Percentiles rank a stretch among this genome's conserved stretches.
Conservation (phyloP, 2,888 invertebrate genomes). For the Lepeophtheirus nordmannii region DNA sequence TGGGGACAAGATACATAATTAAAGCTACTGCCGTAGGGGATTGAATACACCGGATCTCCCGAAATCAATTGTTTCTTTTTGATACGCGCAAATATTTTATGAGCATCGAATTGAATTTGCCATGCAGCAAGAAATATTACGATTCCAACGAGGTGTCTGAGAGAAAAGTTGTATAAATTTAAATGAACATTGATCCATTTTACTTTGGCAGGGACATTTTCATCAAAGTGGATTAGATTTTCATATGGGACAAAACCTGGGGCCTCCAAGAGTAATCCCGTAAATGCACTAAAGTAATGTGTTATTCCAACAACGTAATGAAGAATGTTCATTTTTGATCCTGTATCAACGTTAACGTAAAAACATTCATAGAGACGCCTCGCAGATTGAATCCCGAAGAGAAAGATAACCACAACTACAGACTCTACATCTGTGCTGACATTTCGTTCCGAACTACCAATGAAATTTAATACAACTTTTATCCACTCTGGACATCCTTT, state of each 20-base stretch:
- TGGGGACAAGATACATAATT: slow-evolving; percentile 26
- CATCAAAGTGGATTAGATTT: not conserved
- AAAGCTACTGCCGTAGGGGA: slow-evolving; percentile 23
- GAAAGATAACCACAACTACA: slow-evolving; percentile 8
- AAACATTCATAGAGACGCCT: slow-evolving; percentile 25
- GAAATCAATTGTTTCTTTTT: slow-evolving; percentile 3
- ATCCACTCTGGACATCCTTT: not conserved
- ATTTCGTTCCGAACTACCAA: not conserved
- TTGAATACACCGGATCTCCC: slow-evolving; percentile 3
- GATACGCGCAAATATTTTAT: slow-evolving; percentile 20
- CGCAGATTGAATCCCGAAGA: slow-evolving; percentile 15
- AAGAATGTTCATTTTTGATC: slow-evolving; percentile 21
- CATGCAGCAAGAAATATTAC: slow-evolving; percentile 23
- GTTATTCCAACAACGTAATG: slow-evolving; percentile 25
- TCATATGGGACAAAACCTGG: slow-evolving; percentile 17
- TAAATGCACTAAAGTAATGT: slow-evolving; percentile 23
- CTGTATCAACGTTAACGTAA: slow-evolving; percentile 23
- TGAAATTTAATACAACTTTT: not conserved
- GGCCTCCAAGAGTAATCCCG: slow-evolving; percentile 20
- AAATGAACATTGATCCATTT: slow-evolving; percentile 9
- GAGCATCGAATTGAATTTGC: slow-evolving; percentile 21
- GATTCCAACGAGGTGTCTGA: not conserved
- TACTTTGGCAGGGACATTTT: not conserved
- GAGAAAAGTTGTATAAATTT: not conserved
- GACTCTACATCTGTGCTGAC: slow-evolving; percentile 3